Percentiles rank a stretch among this genome's conserved stretches.
phyloP scores from a whole-genome alignment of 2,113 vertebrate genomes.

The Sisor rabdophorus region DNA sequence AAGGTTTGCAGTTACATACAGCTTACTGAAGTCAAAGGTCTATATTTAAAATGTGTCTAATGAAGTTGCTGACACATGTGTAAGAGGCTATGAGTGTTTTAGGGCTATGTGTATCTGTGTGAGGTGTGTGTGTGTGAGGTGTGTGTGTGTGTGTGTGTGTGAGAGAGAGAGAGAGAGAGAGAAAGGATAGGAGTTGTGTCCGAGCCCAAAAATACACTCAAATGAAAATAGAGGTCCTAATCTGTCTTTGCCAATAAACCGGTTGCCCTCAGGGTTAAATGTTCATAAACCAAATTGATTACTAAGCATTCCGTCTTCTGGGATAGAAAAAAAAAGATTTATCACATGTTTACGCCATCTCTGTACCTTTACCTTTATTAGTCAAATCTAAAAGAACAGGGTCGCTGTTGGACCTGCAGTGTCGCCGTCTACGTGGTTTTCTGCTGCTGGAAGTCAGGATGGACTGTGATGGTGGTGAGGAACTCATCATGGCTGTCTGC shows the following conservation, averaged over 20 bases:
- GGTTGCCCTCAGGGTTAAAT: background rate
- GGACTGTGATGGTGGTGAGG: constrained; percentile 19
- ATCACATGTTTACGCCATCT: background rate
- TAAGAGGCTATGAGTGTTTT: background rate
- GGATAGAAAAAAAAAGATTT: background rate
- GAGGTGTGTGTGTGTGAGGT: background rate
- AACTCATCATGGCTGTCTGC: constrained; percentile 17
- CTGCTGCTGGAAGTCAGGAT: background rate
- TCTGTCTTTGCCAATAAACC: background rate
- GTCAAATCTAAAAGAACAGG: constrained; percentile 61
- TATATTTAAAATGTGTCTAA: constrained; percentile 48
- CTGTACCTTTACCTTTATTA: constrained; percentile 77
- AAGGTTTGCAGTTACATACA: background rate
- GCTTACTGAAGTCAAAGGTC: constrained; percentile 29
- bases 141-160: background rate
- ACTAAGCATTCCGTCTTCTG: background rate
- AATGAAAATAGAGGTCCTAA: constrained; percentile 1
- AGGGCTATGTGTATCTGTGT: background rate
- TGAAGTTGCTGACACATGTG: constrained; percentile 37
- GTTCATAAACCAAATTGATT: background rate
- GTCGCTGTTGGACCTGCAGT: constrained; percentile 71
- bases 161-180: no score
- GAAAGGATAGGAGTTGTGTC: background rate
- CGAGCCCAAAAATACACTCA: constrained; percentile 15
- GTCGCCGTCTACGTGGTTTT: constrained; percentile 38